Percentiles rank a stretch among this genome's conserved stretches.
These are phyloP conservation scores for Rhombomys opimus DNA, from an alignment of 2,113 vertebrate species.

Conservation along the genomic window DNA sequence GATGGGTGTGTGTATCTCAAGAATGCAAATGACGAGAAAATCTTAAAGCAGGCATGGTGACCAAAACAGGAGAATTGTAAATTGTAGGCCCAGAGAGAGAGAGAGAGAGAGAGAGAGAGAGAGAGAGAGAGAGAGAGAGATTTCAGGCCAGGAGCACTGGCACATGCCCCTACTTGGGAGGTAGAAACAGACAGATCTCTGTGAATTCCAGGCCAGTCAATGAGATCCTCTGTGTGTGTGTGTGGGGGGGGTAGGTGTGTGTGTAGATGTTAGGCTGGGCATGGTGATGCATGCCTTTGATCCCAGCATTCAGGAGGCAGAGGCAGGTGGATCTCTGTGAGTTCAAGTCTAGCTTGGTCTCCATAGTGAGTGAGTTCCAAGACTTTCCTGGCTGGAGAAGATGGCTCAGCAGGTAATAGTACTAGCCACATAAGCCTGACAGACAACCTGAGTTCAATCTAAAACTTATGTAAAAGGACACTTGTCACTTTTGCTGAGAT, in stretches of 20 bases:
- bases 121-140: too few species aligned
- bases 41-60: background rate
- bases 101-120: too few species aligned
- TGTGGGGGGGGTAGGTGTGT: too few species aligned
- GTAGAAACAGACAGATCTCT: background rate
- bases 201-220: background rate
- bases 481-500: background rate
- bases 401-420: background rate
- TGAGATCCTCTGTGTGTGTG: background rate
- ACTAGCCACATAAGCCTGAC: background rate
- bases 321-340: background rate
- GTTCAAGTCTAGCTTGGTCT: background rate
- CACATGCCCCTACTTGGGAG: background rate
- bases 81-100: too few species aligned
- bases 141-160: background rate
- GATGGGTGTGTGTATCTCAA: background rate
- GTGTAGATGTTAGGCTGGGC: too few species aligned
- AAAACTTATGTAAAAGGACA: background rate
- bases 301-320: background rate
- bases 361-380: background rate
- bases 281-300: background rate
- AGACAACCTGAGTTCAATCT: background rate
- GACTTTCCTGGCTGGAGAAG: background rate
- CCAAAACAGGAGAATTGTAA: background rate
- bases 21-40: background rate